Percentiles rank a stretch among this genome's conserved stretches.
Conservation (phyloP, 2,113 vertebrate species). For the Cephalopholis sonnerati region DNA sequence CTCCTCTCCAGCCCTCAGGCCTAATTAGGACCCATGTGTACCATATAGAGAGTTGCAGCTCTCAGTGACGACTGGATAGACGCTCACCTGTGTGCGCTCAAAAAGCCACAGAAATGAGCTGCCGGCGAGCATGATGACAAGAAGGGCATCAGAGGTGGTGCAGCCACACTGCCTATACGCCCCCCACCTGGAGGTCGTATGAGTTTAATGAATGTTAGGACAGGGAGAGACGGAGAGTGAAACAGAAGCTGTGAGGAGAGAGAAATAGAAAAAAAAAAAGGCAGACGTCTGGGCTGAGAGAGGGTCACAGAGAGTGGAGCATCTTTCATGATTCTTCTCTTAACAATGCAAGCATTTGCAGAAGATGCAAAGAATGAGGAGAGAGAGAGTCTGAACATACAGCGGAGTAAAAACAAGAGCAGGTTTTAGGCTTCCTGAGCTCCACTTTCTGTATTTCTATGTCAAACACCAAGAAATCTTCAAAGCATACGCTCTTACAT, state of each 20-base stretch:
- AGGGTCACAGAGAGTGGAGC: slow-evolving; percentile 40
- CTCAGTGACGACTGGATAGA: slow-evolving; percentile 52
- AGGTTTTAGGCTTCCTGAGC: slow-evolving; percentile 22
- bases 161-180: slow-evolving; percentile 23
- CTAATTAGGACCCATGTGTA: slow-evolving; percentile 84
- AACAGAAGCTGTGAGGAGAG: slow-evolving; percentile 22
- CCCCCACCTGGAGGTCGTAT: slow-evolving; percentile 61
- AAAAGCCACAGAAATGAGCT: slow-evolving; percentile 67
- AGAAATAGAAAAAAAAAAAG: not conserved
- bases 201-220: slow-evolving; percentile 74
- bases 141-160: slow-evolving; percentile 59
- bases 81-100: slow-evolving; percentile 72
- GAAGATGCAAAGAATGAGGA: slow-evolving; percentile 23
- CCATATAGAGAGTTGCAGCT: slow-evolving; percentile 65
- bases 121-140: slow-evolving; percentile 66
- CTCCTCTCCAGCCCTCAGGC: slow-evolving; percentile 76
- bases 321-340: slow-evolving; percentile 44
- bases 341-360: slow-evolving; percentile 59
- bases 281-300: slow-evolving; percentile 48
- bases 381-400: slow-evolving; percentile 18
- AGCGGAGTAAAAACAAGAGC: slow-evolving; percentile 41
- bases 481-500: slow-evolving; percentile 55
- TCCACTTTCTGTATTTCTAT: slow-evolving; percentile 51
- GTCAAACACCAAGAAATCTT: slow-evolving; percentile 49
- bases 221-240: not conserved